Evolutionary conservation across 2,113 vertebrate genomes (phyloP), one percentile per base, ranked within the genome.

Genomic region (Macrotis lagotis): DNA sequence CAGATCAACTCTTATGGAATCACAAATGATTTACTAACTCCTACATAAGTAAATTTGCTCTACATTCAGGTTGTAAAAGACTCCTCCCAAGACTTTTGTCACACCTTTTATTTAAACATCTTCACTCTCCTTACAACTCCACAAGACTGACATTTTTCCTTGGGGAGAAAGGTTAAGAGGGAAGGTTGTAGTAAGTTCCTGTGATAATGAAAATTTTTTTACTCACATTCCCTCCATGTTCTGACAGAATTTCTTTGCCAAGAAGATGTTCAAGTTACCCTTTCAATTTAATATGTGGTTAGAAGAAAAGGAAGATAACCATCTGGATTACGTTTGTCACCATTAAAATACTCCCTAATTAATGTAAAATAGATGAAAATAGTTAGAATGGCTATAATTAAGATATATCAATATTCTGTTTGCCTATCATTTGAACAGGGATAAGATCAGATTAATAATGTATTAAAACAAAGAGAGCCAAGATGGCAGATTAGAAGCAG

Each of bases 371-470:
- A 88, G 31, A 51, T 1, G 94, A 96, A 90, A 48, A 94, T 88
- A 92, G 83, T 16, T 16, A 94, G 44, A 95, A 94, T 92, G 94
- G 91, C 93, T 96, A 25, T 96, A 97, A 66, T 89, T 90, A 95
- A 91, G 10, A 94, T 94, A 92, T 91, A 96, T 91, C 92, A 50
- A 24, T 92, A 96, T 96, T 94, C 88, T 90, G 19, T 95, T 96
- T 96, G 95, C 95, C 97, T 97, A 97, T 94, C 94, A 48, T 96
- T 96, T 96, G 48, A 53, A 92, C 51, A 91, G 50, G 88, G 91
- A 95, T 37, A 95, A 98, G 97, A 96, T 92, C 1, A 9, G 92
- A 97, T 98, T 95, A 98, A 97, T 97, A 97, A 97, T 97, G 96
- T 95, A 98, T 98, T 93, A 96, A 98, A 97, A 19, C 6, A 83